Evolutionary conservation across 2,888 invertebrate genomes (phyloP).

Genomic region (Stenotaenia linearis): DNA sequence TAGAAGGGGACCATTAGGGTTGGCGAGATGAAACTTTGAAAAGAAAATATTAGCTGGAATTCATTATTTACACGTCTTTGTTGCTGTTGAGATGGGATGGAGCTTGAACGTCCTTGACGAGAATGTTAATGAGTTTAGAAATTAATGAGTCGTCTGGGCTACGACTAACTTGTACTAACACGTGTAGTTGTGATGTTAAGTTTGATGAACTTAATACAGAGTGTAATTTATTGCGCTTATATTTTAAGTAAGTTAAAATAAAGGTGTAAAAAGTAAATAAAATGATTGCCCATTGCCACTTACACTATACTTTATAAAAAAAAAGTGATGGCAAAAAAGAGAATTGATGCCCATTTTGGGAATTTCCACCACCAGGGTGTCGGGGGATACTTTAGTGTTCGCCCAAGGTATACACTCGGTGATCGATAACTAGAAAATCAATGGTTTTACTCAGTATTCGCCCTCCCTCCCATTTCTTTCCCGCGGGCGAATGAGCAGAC

Average conservation of each 20-base stretch:
- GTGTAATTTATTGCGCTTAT: background rate
- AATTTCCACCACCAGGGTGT: constrained; percentile 20
- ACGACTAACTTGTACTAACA: background rate
- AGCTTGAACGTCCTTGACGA: constrained; percentile 9
- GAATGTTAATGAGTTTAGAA: constrained; percentile 16
- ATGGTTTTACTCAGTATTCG: background rate
- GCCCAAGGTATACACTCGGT: background rate
- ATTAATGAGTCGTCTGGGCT: constrained; percentile 2
- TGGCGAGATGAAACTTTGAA: background rate
- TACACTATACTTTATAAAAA: background rate
- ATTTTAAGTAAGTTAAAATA: background rate
- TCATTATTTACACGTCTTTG: background rate
- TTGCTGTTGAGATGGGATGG: constrained; percentile 1
- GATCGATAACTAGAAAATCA: constrained; percentile 24
- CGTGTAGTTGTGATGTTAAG: background rate
- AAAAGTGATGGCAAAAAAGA: background rate
- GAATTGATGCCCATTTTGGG: constrained; percentile 10
- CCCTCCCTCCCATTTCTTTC: constrained; percentile 7
- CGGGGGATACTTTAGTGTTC: constrained; percentile 15
- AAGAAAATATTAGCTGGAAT: background rate
- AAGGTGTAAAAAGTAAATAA: background rate
- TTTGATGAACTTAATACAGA: background rate
- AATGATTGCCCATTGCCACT: background rate
- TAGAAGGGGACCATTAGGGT: background rate
- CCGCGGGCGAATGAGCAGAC: constrained; percentile 24